A percentile compares a stretch with the other conserved stretches of the same genome.
phyloP scores from a whole-genome alignment of 2,888 invertebrate species.

The Polymixis flavicincta region DNA sequence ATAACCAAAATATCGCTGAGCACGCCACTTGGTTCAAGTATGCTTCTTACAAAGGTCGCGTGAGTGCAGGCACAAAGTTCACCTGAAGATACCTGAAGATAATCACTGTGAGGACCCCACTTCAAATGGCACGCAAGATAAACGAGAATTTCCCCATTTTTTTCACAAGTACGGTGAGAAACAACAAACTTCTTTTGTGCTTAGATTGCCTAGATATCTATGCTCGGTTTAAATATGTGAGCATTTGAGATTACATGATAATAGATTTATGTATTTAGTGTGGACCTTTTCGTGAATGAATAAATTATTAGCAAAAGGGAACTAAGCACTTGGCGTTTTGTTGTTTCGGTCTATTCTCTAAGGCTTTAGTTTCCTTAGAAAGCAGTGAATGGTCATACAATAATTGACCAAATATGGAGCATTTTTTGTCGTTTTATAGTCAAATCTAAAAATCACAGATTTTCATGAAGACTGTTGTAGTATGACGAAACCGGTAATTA shows the following conservation, averaged over 20 bases:
- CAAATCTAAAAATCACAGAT: not conserved
- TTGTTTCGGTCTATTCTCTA: not conserved
- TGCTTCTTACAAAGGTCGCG: conserved; percentile 84
- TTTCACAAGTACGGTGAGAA: conserved; percentile 69
- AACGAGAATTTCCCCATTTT: conserved; percentile 82
- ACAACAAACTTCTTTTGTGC: conserved; percentile 57
- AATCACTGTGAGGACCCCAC: conserved; percentile 84
- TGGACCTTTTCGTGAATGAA: not conserved
- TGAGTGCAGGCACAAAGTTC: conserved; percentile 81
- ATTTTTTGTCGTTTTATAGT: no score
- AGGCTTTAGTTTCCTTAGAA: not conserved
- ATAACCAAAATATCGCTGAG: conserved; percentile 86
- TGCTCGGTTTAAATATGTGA: conserved; percentile 13
- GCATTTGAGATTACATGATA: conserved; percentile 6
- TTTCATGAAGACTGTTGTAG: not conserved
- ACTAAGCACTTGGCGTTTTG: not conserved
- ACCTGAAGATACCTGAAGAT: conserved; percentile 83
- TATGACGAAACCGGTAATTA: not conserved
- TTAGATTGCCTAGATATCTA: conserved; percentile 37
- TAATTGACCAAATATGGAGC: not conserved
- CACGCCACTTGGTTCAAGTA: conserved; percentile 79
- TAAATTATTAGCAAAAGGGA: not conserved
- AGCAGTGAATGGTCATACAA: no score
- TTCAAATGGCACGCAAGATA: conserved; percentile 85
- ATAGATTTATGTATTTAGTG: conserved; percentile 10